Conservation (phyloP, 2,113 vertebrate species). For the Calidris pygmaea region DNA sequence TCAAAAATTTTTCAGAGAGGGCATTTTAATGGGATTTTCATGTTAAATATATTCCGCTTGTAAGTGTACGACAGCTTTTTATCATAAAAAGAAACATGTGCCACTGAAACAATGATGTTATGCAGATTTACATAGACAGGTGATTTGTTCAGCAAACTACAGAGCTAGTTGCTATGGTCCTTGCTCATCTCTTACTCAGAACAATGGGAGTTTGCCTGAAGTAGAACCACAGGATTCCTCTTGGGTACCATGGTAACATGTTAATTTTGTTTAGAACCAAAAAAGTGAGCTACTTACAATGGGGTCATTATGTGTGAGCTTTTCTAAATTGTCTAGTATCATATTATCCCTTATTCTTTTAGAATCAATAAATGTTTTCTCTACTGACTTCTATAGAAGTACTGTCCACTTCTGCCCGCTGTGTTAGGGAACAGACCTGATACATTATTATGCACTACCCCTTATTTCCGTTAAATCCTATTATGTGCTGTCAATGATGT, state of each 20-base stretch:
- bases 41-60: conserved; percentile 21
- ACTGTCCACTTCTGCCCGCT: neutral
- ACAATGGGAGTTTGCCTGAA: neutral
- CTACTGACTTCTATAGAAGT: neutral
- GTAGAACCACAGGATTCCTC: neutral
- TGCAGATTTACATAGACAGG: neutral
- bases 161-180: neutral
- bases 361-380: neutral
- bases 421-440: neutral
- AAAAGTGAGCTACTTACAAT: neutral
- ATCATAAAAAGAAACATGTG: neutral
- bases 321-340: neutral
- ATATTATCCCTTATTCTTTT: neutral
- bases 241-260: neutral
- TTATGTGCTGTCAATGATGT: neutral
- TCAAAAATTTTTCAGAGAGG: neutral
- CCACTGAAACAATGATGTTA: neutral
- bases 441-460: neutral
- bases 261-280: conserved; percentile 13
- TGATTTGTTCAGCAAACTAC: neutral
- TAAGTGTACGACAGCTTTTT: neutral
- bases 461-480: neutral
- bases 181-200: neutral
- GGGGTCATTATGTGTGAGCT: neutral
- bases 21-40: neutral